Percentiles rank a stretch among this genome's conserved stretches.
Conservation (phyloP, 2,888 invertebrate species). For the Cryptocephalus moraei region DNA sequence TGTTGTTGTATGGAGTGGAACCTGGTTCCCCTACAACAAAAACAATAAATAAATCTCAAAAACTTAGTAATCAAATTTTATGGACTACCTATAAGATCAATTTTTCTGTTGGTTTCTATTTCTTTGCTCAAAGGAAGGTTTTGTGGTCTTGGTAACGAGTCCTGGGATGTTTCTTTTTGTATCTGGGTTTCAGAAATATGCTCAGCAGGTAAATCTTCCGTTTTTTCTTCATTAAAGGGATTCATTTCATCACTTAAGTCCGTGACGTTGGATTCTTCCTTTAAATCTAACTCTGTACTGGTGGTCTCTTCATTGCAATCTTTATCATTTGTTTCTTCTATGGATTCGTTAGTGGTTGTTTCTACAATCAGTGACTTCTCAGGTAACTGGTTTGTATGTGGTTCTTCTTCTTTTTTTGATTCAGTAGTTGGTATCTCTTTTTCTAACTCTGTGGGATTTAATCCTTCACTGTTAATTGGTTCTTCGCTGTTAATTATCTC, state of each 20-base stretch:
- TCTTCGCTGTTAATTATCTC: no score
- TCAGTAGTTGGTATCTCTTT: no score
- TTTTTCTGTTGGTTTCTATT: constrained; percentile 18
- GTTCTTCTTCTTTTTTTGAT: no score
- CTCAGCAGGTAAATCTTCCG: neutral
- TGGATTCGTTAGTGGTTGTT: no score
- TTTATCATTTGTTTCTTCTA: no score
- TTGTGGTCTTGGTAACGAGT: constrained; percentile 14
- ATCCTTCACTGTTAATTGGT: no score
- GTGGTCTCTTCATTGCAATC: neutral
- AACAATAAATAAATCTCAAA: neutral
- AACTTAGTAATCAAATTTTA: neutral
- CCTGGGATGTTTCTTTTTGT: constrained; percentile 6
- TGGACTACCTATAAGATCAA: constrained; percentile 22
- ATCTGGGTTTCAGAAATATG: neutral
- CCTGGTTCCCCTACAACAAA: constrained; percentile 30
- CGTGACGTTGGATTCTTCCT: constrained; percentile 5
- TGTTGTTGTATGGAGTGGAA: constrained; percentile 38
- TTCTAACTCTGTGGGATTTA: no score
- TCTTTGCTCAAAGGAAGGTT: constrained; percentile 14
- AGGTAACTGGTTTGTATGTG: no score
- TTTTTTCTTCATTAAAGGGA: no score
- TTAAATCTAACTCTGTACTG: neutral
- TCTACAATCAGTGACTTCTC: no score
- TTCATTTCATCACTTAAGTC: constrained; percentile 3